Conservation (phyloP, 2,797 vertebrate genomes). For the Phalanger gymnotis region DNA sequence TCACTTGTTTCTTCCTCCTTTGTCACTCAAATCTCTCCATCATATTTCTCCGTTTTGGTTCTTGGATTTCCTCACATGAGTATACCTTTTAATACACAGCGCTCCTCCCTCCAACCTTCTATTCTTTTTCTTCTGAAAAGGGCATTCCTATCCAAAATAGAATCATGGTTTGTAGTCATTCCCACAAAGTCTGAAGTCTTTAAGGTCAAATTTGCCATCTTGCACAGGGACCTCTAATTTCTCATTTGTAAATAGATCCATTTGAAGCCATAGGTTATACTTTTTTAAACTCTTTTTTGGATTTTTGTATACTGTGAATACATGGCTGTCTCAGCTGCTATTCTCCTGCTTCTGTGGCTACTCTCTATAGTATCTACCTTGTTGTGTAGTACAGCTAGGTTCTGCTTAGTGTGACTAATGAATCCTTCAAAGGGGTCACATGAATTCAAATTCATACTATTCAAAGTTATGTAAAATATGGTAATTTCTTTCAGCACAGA, state of each 20-base stretch:
- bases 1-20: background rate
- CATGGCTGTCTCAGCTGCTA: background rate
- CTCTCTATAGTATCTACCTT: background rate
- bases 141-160: background rate
- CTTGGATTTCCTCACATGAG: background rate
- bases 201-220: background rate
- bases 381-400: background rate
- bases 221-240: background rate
- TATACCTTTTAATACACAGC: background rate
- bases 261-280: background rate
- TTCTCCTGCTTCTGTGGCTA: background rate
- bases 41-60: background rate
- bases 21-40: background rate
- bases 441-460: background rate
- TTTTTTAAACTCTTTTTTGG: background rate
- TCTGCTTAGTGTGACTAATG: background rate
- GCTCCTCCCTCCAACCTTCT: background rate
- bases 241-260: background rate
- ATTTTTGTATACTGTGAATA: background rate
- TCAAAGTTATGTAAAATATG: background rate
- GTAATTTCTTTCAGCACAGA: background rate
- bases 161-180: background rate
- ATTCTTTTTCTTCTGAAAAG: background rate
- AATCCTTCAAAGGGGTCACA: background rate
- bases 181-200: background rate